Percentiles rank a stretch among this genome's conserved stretches.
Evolutionary conservation across 2,888 invertebrate genomes (phyloP).

Genomic region (Antheraea yamamai): DNA sequence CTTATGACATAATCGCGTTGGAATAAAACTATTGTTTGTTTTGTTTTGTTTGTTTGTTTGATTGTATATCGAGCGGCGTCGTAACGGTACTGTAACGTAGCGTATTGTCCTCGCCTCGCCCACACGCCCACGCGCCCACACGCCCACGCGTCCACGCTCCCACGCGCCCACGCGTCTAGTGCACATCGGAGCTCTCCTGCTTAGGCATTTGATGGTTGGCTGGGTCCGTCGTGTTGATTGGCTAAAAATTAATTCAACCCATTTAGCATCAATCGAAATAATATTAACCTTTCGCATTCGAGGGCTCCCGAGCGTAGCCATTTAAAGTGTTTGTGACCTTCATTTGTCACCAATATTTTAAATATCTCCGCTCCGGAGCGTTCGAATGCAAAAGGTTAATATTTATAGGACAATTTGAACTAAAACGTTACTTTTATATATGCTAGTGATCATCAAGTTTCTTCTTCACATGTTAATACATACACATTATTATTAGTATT

Average conservation of each 20-base stretch:
- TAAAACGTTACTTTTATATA: background rate
- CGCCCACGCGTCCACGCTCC: slow-evolving; percentile 33
- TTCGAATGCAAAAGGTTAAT: too few relatives aligned
- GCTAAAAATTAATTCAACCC: slow-evolving; percentile 75
- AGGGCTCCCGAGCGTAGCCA: too few relatives aligned
- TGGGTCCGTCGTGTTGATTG: slow-evolving; percentile 91
- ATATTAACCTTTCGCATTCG: too few relatives aligned
- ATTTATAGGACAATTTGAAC: background rate
- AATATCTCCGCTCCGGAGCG: too few relatives aligned
- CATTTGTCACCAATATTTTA: too few relatives aligned
- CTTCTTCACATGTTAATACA: too few relatives aligned
- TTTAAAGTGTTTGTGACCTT: too few relatives aligned
- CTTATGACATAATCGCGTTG: slow-evolving; percentile 69
- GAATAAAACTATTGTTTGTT: slow-evolving; percentile 76
- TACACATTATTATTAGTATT: too few relatives aligned
- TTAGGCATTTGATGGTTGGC: slow-evolving; percentile 90
- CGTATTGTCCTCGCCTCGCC: slow-evolving; percentile 45
- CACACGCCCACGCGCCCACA: background rate
- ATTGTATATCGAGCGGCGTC: slow-evolving; percentile 50
- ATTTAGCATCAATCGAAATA: background rate
- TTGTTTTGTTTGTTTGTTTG: slow-evolving; percentile 52
- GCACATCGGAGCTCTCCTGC: slow-evolving; percentile 92
- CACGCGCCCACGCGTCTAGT: slow-evolving; percentile 70
- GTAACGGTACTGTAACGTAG: slow-evolving; percentile 68
- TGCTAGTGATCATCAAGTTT: too few relatives aligned